Evolutionary conservation across 2,888 invertebrate species (phyloP).

Genomic region (Tetropium fuscum): DNA sequence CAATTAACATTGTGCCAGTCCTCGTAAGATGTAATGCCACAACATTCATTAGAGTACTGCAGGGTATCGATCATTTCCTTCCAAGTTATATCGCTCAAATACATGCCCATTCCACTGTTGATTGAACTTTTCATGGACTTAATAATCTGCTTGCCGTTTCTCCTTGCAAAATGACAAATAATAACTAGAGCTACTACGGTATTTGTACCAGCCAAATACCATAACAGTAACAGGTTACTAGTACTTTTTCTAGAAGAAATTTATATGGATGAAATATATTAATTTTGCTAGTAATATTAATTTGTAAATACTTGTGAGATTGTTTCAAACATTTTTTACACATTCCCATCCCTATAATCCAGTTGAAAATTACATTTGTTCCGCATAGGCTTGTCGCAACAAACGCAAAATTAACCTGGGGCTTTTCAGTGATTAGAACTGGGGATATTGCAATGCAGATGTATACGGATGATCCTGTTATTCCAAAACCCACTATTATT

Average conservation of each 20-base stretch:
- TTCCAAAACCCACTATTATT: constrained; percentile 57
- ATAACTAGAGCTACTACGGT: constrained; percentile 59
- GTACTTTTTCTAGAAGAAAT: constrained; percentile 63
- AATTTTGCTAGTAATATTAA: constrained; percentile 6
- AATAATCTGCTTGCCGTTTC: constrained; percentile 61
- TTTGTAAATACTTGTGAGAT: constrained; percentile 59
- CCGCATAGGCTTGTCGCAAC: constrained; percentile 61
- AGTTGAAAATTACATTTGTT: constrained; percentile 59
- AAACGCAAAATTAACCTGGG: constrained; percentile 63
- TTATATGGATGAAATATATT: too few species aligned
- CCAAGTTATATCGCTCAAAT: constrained; percentile 70
- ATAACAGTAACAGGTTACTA: constrained; percentile 57
- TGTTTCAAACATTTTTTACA: constrained; percentile 60
- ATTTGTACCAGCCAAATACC: constrained; percentile 60
- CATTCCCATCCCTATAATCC: constrained; percentile 61
- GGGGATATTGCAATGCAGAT: constrained; percentile 58
- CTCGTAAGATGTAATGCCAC: constrained; percentile 69
- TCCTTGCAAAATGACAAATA: constrained; percentile 56
- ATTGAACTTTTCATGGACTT: constrained; percentile 68
- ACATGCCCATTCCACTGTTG: constrained; percentile 70
- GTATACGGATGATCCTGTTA: constrained; percentile 59
- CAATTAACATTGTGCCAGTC: constrained; percentile 74
- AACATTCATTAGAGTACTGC: constrained; percentile 70
- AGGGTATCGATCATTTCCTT: constrained; percentile 71
- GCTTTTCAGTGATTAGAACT: constrained; percentile 60